These are phyloP conservation scores for Myotis davidii DNA, from an alignment of 2,113 vertebrate species.

Conservation along the genomic window DNA sequence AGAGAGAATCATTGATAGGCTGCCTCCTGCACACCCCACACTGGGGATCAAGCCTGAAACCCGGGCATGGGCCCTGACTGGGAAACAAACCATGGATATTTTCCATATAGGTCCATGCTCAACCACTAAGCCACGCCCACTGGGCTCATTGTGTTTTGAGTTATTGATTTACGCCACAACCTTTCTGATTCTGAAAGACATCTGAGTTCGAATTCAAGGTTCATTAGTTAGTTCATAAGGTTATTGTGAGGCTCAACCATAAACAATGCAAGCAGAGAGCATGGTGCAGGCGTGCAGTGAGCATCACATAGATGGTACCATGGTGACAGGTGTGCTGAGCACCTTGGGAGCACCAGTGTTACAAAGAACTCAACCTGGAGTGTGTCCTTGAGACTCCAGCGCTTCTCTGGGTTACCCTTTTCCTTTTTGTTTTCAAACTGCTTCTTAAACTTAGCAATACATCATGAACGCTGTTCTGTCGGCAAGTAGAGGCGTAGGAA, in stretches of 20 bases:
- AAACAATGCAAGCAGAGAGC: not conserved
- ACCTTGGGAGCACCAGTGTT: not conserved
- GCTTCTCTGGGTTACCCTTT: not conserved
- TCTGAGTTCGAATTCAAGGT: not conserved
- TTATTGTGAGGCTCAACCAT: no score
- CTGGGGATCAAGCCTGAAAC: no score
- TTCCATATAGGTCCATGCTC: no score
- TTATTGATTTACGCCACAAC: not conserved
- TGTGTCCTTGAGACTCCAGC: not conserved
- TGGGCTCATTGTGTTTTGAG: not conserved
- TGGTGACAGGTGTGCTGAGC: not conserved
- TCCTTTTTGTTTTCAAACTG: conserved; percentile 14
- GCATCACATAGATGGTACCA: not conserved
- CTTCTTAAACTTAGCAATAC: not conserved
- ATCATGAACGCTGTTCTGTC: conserved; percentile 20
- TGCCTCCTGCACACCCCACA: no score
- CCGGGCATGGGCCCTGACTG: no score
- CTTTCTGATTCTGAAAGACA: not conserved
- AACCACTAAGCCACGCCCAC: no score
- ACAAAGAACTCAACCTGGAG: not conserved
- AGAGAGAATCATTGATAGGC: no score
- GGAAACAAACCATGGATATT: no score
- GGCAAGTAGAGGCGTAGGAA: conserved; percentile 14
- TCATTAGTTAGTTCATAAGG: not conserved
- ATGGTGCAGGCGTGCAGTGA: accelerated